Evolutionary conservation across 2,797 vertebrate genomes (phyloP).

Genomic region (Pseudomugil tenellus): DNA sequence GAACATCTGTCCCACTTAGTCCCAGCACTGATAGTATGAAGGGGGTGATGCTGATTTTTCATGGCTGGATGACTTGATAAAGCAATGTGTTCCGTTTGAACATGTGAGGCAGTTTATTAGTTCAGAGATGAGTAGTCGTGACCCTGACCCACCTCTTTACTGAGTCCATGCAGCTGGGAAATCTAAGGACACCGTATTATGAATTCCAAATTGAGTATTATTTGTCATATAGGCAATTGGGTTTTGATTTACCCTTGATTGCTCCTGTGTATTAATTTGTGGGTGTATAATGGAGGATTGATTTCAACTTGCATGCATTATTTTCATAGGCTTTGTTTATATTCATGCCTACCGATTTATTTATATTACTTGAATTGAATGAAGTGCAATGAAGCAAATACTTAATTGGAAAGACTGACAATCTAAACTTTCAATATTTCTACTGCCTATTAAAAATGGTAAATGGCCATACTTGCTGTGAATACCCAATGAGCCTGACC

Average conservation of each 20-base stretch:
- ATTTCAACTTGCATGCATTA: constrained; percentile 72
- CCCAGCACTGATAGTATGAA: constrained; percentile 69
- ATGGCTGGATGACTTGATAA: constrained; percentile 81
- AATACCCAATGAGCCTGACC: constrained; percentile 61
- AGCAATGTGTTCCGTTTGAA: constrained; percentile 70
- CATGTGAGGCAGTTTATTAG: constrained; percentile 76
- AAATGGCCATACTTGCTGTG: constrained; percentile 59
- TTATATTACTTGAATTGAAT: constrained; percentile 73
- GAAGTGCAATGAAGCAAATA: constrained; percentile 71
- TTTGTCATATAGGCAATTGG: constrained; percentile 73
- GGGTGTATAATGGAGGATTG: constrained; percentile 73
- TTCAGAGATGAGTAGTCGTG: constrained; percentile 52
- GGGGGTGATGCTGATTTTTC: constrained; percentile 68
- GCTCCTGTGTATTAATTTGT: constrained; percentile 75
- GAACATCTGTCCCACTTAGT: constrained; percentile 85
- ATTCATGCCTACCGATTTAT: constrained; percentile 69
- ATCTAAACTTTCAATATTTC: constrained; percentile 73
- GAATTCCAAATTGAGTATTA: constrained; percentile 63
- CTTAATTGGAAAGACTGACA: constrained; percentile 77
- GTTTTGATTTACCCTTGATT: constrained; percentile 77
- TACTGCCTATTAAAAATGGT: constrained; percentile 70
- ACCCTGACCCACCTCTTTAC: constrained; percentile 65
- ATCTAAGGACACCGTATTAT: constrained; percentile 37
- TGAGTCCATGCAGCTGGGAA: constrained; percentile 35
- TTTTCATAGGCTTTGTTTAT: constrained; percentile 74